Percentiles rank a stretch among this genome's conserved stretches.
These are phyloP conservation scores for Ochotona curzoniae DNA, from an alignment of 2,113 vertebrate genomes.

Conservation along the genomic window DNA sequence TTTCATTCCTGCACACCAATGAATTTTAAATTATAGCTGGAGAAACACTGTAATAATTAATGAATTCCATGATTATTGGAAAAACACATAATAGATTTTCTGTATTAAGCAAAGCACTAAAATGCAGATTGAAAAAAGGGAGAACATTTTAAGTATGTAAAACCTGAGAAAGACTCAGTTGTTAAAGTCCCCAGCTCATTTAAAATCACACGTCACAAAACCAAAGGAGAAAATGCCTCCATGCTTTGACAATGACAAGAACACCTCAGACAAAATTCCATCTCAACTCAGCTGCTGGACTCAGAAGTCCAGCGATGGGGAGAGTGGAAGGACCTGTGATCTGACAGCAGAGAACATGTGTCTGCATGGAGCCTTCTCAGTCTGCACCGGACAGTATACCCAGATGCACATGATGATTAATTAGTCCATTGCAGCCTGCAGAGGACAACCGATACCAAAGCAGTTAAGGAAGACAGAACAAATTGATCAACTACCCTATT, in stretches of 20 bases:
- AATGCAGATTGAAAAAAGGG: neutral
- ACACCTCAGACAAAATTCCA: neutral
- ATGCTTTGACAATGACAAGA: neutral
- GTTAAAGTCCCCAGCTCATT: slow-evolving; percentile 73
- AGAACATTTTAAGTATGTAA: slow-evolving; percentile 35
- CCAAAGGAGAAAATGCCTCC: slow-evolving; percentile 80
- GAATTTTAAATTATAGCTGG: neutral
- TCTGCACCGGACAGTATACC: no score
- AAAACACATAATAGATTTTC: slow-evolving; percentile 7
- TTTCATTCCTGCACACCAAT: neutral
- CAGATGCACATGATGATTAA: no score
- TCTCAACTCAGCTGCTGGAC: no score
- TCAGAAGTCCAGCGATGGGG: no score
- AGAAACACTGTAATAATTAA: neutral
- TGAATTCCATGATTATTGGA: neutral
- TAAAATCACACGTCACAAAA: slow-evolving; percentile 79
- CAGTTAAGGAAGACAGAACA: no score
- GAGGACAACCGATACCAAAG: no score
- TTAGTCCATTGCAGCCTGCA: no score
- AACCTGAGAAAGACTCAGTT: slow-evolving; percentile 62
- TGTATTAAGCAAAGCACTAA: slow-evolving; percentile 39
- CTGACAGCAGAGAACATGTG: no score
- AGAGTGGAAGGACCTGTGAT: no score
- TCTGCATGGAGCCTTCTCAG: no score
- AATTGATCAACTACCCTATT: no score